These are phyloP conservation scores for Folsomia manolachei DNA, from an alignment of 2,888 invertebrate genomes.

Conservation along the genomic window DNA sequence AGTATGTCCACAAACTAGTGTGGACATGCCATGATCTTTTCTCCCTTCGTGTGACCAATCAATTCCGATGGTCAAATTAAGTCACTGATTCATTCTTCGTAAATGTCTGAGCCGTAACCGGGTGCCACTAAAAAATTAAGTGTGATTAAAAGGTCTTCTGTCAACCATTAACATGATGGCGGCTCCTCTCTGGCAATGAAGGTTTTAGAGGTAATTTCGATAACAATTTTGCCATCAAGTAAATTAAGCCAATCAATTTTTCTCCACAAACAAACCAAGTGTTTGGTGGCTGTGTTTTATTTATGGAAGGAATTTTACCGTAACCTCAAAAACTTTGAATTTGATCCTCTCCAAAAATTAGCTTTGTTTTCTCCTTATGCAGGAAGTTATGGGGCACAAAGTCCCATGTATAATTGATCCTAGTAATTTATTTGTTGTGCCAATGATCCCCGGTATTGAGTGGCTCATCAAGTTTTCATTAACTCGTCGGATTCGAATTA, in stretches of 20 bases:
- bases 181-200: slow-evolving; percentile 1
- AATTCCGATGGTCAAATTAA: slow-evolving; percentile 3
- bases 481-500: background rate
- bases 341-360: too few relatives aligned
- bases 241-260: background rate
- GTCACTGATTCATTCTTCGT: too few relatives aligned
- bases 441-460: slow-evolving; percentile 5
- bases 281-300: background rate
- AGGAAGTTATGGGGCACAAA: too few relatives aligned
- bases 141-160: slow-evolving; percentile 20
- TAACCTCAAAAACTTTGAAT: background rate
- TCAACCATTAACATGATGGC: slow-evolving; percentile 7
- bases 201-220: background rate
- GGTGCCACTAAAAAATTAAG: slow-evolving; percentile 6
- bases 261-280: background rate
- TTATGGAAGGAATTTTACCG: background rate
- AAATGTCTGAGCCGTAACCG: background rate
- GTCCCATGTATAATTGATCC: background rate
- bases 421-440: slow-evolving; percentile 17
- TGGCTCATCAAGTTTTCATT: slow-evolving; percentile 17
- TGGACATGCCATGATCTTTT: background rate
- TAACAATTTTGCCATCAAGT: background rate
- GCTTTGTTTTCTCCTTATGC: too few relatives aligned
- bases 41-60: slow-evolving; percentile 6
- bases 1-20: too few relatives aligned